Base-by-base conservation (phyloP, 2,797 vertebrate genomes). In the Pangasius larnaudii region DNA sequence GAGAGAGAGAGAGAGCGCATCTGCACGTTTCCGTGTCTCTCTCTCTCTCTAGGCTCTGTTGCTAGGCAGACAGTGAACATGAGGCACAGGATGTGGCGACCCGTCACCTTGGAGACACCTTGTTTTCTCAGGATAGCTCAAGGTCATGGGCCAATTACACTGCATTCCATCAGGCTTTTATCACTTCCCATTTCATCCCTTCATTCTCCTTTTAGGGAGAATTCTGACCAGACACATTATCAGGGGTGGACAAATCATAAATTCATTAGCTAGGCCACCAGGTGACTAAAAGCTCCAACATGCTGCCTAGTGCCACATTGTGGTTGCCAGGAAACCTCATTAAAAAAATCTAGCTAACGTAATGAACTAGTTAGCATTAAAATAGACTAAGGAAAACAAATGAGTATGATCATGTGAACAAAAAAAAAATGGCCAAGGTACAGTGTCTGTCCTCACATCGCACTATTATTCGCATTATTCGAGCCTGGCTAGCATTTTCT, bases 41-140 rank as follows among this genome's bases (percentile, higher is more conserved):
- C 14, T 59, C 14, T 71, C 56, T 53, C 46, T 51, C 56, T 19
- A 14, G 53, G 67, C 69, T 84, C 84, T 91, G 91, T 89, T 90
- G 90, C 88, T 88, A 65, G 90, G 89, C 91, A 92, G 86, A 89
- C 39, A 61, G 81, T 63, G 81, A 82, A 79, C 75, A 27, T 74
- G 71, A 46, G 61, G 58, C 75, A 53, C 63, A 89, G 82, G 87
- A 87, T 51, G 30, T 69, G 36, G 72, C 36, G 67, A 85, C 63
- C 61, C 56, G 51, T 69, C 89, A 85, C 84, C 74, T 61, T 77
- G 69, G 59, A 82, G 85, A 85, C 33, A 33, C 51, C 36, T 53
- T 58, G 33, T 19, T 49, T 69, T 42, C 74, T 71, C 59, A 72
- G n/a, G 49, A 86, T 65, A 72, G 18, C 36, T 67, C 71, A 85